Conservation (phyloP, 2,888 invertebrate species). For the Iselma pallidipennis region DNA sequence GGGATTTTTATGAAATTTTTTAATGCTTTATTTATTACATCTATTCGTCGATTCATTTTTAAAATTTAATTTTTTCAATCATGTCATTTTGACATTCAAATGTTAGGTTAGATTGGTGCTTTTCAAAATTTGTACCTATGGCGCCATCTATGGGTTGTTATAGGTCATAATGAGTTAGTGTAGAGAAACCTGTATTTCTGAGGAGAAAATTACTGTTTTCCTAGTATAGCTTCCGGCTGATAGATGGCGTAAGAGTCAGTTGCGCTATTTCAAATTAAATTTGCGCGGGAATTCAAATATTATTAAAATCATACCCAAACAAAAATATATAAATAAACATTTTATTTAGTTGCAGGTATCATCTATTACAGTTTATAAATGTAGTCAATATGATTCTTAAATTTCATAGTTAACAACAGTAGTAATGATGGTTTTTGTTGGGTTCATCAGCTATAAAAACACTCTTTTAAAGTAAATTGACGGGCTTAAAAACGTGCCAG, state of each 20-base stretch:
- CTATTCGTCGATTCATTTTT: constrained; percentile 1
- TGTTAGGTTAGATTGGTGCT: constrained; percentile 12
- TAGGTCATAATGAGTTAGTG: no score
- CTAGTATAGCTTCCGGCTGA: neutral
- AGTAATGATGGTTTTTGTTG: constrained; percentile 19
- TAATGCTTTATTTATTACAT: neutral
- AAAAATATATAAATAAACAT: no score
- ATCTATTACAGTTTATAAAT: no score
- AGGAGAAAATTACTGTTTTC: neutral
- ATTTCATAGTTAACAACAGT: neutral
- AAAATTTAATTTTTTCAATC: neutral
- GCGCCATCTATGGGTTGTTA: neutral
- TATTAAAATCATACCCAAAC: no score
- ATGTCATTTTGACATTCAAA: constrained; percentile 14
- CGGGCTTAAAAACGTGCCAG: constrained; percentile 25
- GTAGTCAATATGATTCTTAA: neutral
- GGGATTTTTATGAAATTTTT: neutral
- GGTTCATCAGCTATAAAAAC: constrained; percentile 35
- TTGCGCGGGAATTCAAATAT: no score
- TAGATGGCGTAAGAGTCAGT: neutral
- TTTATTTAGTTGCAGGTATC: no score
- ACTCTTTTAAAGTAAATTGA: constrained; percentile 33
- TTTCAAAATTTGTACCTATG: neutral
- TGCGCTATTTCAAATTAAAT: neutral
- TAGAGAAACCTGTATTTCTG: no score